Conservation (phyloP, 2,888 invertebrate genomes). For the Shargacucullia verbasci region DNA sequence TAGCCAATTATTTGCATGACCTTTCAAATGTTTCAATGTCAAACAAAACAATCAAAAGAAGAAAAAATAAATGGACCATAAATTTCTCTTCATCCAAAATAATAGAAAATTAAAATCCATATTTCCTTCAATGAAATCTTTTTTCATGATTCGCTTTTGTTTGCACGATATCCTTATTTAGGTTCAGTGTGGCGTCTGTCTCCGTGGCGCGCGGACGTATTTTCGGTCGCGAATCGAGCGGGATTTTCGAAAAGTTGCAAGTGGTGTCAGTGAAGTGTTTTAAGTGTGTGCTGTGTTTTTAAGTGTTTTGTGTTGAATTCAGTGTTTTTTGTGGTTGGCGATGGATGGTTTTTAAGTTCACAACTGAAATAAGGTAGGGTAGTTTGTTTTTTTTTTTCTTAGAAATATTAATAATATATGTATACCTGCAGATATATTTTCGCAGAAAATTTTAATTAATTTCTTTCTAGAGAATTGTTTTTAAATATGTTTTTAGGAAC, state of each 20-base stretch:
- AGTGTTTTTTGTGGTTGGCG: conserved; percentile 18
- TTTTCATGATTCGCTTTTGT: conserved; percentile 38
- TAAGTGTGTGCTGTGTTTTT: conserved; percentile 24
- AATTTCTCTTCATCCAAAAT: background rate
- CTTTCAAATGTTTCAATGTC: no score
- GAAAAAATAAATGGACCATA: background rate
- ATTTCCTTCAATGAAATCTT: conserved; percentile 13
- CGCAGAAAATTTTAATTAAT: no score
- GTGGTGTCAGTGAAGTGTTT: conserved; percentile 40
- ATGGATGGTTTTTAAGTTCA: conserved; percentile 40
- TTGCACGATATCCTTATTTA: conserved; percentile 16
- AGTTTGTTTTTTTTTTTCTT: background rate
- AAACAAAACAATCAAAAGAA: no score
- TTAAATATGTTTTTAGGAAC: no score
- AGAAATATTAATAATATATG: background rate
- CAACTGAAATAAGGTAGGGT: conserved; percentile 35
- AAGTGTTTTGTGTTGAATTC: conserved; percentile 24
- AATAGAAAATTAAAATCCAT: conserved; percentile 12
- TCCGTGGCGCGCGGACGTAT: conserved; percentile 23
- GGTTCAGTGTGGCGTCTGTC: conserved; percentile 13
- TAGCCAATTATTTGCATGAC: no score
- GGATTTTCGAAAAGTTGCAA: conserved; percentile 44
- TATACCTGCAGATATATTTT: no score
- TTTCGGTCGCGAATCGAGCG: conserved; percentile 12
- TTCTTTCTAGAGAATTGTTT: no score